Percentiles rank a stretch among this genome's conserved stretches.
These are phyloP conservation scores for Drosophila sordidula DNA, from an alignment of 2,888 invertebrate species.

Conservation along the genomic window DNA sequence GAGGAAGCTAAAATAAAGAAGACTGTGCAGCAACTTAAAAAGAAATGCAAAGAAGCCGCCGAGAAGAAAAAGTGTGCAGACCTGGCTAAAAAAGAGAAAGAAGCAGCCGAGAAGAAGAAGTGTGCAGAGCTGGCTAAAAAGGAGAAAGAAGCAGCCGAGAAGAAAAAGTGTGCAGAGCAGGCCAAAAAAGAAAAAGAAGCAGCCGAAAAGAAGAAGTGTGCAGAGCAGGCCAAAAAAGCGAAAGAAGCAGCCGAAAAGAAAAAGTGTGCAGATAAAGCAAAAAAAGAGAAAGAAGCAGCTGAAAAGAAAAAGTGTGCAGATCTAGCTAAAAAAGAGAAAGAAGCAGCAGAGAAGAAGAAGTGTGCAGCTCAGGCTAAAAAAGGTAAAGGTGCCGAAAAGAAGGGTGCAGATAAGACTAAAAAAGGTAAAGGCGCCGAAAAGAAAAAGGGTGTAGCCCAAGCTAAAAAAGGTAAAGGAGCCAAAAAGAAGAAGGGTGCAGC, in stretches of 20 bases:
- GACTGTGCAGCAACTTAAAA: background rate
- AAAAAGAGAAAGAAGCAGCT: background rate
- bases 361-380: background rate
- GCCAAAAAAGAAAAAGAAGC: background rate
- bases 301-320: slow-evolving; percentile 3
- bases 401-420: background rate
- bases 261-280: background rate
- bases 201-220: background rate
- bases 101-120: background rate
- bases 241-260: background rate
- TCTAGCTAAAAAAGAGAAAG: background rate
- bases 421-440: background rate
- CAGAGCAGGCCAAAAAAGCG: background rate
- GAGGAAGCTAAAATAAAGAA: background rate
- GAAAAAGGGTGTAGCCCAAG: background rate
- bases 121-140: background rate
- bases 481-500: background rate
- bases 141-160: background rate
- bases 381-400: background rate
- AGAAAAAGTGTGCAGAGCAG: background rate
- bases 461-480: background rate
- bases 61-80: slow-evolving; percentile 5
- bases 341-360: background rate
- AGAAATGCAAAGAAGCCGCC: background rate
- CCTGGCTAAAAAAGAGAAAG: background rate